These are phyloP conservation scores for Dasypogon diadema DNA, from an alignment of 2,888 invertebrate genomes.

Conservation along the genomic window DNA sequence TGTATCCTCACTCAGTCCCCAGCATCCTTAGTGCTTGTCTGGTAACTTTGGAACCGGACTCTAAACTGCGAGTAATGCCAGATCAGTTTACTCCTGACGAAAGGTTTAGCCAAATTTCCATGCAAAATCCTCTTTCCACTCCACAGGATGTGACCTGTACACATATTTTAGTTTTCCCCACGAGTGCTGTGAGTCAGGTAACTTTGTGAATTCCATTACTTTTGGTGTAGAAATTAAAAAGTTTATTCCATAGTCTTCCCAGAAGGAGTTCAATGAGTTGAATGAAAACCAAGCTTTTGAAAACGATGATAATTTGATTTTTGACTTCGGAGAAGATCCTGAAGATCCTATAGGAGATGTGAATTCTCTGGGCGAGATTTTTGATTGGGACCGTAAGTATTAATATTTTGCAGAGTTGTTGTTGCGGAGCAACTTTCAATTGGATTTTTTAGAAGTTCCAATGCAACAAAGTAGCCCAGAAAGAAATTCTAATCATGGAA, in stretches of 20 bases:
- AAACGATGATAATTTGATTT: slow-evolving; percentile 76
- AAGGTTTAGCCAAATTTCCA: slow-evolving; percentile 86
- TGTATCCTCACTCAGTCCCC: slow-evolving; percentile 86
- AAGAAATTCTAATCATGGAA: slow-evolving; percentile 71
- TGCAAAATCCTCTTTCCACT: slow-evolving; percentile 91
- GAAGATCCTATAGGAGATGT: slow-evolving; percentile 68
- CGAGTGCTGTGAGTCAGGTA: slow-evolving; percentile 93
- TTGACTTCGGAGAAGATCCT: slow-evolving; percentile 73
- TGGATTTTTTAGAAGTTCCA: slow-evolving; percentile 56
- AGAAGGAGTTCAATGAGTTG: slow-evolving; percentile 78
- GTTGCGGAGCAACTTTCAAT: too few relatives aligned
- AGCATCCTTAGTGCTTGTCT: slow-evolving; percentile 98
- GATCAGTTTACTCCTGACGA: slow-evolving; percentile 97
- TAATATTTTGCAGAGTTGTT: neutral
- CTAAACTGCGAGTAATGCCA: slow-evolving; percentile 88
- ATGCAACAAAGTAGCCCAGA: slow-evolving; percentile 73
- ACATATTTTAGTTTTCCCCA: slow-evolving; percentile 98
- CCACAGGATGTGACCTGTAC: slow-evolving; percentile 97
- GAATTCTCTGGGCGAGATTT: slow-evolving; percentile 82
- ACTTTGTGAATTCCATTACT: slow-evolving; percentile 54
- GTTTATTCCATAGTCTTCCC: slow-evolving; percentile 72
- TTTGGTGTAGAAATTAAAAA: neutral
- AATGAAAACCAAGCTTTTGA: slow-evolving; percentile 69
- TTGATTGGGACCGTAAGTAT: slow-evolving; percentile 72
- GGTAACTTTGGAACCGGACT: slow-evolving; percentile 93